Evolutionary conservation across 2,797 vertebrate genomes (phyloP), one percentile per base, ranked within the genome.

Genomic region (Onychomys leucogaster): DNA sequence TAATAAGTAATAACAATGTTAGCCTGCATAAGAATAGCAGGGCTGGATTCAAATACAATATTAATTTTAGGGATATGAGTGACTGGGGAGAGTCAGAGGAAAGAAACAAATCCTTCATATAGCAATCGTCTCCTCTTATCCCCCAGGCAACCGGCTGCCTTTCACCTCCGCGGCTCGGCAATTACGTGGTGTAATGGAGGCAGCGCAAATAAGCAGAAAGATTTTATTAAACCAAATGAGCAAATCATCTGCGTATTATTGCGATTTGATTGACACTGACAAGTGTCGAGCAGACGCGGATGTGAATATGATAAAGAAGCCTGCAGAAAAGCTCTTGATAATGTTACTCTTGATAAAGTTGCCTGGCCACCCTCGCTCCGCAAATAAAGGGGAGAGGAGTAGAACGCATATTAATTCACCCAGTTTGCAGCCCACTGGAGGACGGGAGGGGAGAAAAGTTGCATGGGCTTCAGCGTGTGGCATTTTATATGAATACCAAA

Each of bases 141-240:
- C 99, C 99, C 98, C 99, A 99, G 99, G 99, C 99, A 99, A 99
- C 98, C 98, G 99, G 99, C 99, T 99, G 99, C 99, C 99, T 99
- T 99, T 99, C 99, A 99, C 99, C 99, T 99, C 99, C 97, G 98
- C 98, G 96, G 99, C 99, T 90, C 98, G 98, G 99, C 99, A 99
- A 99, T 99, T 99, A 99, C 99, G 99, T 98, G 99, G 99, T 99
- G 99, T 99, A 99, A 99, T 99, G 99, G 99, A 99, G 99, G 99
- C 99, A 98, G 99, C 99, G 99, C 99, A 99, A 99, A 99, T 99
- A 99, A 99, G 99, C 99, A 99, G 98, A 98, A 99, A 99, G 99
- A 99, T 99, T 99, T 99, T 99, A 99, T 99, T 99, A 99, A 99
- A 99, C 99, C 99, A 99, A 99, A 99, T 99, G 99, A 99, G 99